Evolutionary conservation across 2,113 vertebrate species (phyloP).

Genomic region (Synchiropus splendidus): DNA sequence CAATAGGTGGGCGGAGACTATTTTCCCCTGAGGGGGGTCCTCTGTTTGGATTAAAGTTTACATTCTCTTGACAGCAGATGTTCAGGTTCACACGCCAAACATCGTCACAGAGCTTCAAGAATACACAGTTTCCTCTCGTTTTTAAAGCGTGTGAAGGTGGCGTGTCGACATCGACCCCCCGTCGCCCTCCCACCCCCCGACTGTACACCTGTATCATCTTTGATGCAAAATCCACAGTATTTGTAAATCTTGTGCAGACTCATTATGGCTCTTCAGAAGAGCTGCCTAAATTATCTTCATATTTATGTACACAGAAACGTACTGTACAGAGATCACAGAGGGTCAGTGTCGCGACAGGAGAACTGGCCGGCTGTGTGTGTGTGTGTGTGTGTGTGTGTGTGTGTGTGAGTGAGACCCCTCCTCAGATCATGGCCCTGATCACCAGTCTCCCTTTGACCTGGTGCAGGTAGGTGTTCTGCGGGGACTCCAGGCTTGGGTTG

Average conservation of each 20-base stretch:
- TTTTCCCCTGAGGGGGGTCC: slow-evolving; percentile 17
- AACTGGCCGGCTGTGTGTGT: slow-evolving; percentile 41
- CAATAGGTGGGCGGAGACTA: no score
- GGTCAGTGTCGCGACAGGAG: slow-evolving; percentile 39
- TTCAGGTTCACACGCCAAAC: slow-evolving; percentile 37
- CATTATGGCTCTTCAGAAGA: slow-evolving; percentile 17
- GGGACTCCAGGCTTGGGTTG: slow-evolving; percentile 76
- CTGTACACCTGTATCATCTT: slow-evolving; percentile 44
- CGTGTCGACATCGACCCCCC: slow-evolving; percentile 32
- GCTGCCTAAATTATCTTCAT: slow-evolving; percentile 32
- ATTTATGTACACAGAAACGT: slow-evolving; percentile 63
- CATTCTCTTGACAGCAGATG: slow-evolving; percentile 50
- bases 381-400: slow-evolving; percentile 13
- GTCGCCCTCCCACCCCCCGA: slow-evolving; percentile 18
- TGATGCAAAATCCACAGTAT: slow-evolving; percentile 41
- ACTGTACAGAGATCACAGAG: slow-evolving; percentile 62
- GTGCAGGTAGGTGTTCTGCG: slow-evolving; percentile 88
- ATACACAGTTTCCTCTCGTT: no score
- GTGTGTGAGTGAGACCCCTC: slow-evolving; percentile 20
- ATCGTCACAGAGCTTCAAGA: slow-evolving; percentile 36
- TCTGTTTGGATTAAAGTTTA: slow-evolving; percentile 38
- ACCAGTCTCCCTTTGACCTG: slow-evolving; percentile 96
- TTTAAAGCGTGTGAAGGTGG: no score
- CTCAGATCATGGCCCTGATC: slow-evolving; percentile 94
- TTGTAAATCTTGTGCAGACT: slow-evolving; percentile 25